Base-by-base conservation (phyloP, 2,113 vertebrate species). In the Hippolais icterina region DNA sequence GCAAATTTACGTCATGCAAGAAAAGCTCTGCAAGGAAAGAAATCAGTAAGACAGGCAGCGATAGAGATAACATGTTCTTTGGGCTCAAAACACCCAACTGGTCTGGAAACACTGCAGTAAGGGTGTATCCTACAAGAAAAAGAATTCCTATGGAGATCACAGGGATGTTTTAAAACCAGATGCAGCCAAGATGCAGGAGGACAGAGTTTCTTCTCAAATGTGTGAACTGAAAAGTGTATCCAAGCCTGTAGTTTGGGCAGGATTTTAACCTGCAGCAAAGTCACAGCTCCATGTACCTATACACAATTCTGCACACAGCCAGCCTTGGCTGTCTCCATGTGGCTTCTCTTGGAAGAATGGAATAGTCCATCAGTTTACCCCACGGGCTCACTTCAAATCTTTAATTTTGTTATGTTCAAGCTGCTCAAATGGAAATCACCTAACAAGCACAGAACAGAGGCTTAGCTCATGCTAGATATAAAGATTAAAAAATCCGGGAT, bases 371-470 rank as follows among this genome's bases (percentile, higher is more conserved):
- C 22, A 29, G 88, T 77, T 83, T 90, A 71, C 82, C 60, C 76
- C 64, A 88, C 0, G 0, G 82, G 87, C 56, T 90, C 41, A 2
- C 31, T 76, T 22, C 31, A 50, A 90, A 80, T 61, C 78, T 69
- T 87, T 85, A 31, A 68, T 79, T 93, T 66, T 65, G 22, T 91
- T 87, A 85, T 12, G 11, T 41, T 95, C 6, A 5, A 84, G 74
- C 54, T 74, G 52, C 85, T 93, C 83, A 60, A 83, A 83, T 94
- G 90, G 90, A 94, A 94, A 92, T 90, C 90, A 93, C 90, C 83
- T 83, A 90, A 44, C 56, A 37, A 94, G 85, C 47, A 74, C 6
- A 81, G 53, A 96, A 78, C 1, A 83, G 57, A 78, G 79, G 23
- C 53, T 96, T 90, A 93, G 88, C 49, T 96, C 80, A 89, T 37